A percentile compares a stretch with the other conserved stretches of the same genome.
Conservation (phyloP, 2,888 invertebrate species). For the Brachycybe producta region DNA sequence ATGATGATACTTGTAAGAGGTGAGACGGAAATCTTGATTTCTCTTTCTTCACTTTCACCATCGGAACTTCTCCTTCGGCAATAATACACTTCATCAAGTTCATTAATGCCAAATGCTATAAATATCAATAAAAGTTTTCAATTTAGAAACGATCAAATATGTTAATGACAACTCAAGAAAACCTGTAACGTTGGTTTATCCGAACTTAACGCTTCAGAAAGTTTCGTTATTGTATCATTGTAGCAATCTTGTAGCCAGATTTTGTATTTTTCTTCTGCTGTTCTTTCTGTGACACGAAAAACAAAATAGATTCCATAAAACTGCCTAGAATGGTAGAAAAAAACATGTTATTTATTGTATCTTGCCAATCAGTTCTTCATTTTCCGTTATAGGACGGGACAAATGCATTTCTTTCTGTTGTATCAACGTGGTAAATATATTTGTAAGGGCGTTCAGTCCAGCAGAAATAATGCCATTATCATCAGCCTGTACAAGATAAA, state of each 20-base stretch:
- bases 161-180: neutral
- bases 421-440: neutral
- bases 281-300: neutral
- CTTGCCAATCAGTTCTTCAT: no score
- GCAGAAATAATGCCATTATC: neutral
- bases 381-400: no score
- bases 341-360: no score
- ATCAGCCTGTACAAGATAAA: neutral
- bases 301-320: neutral
- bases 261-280: neutral
- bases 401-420: neutral
- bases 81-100: no score
- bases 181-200: neutral
- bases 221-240: neutral
- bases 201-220: neutral
- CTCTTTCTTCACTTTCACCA: no score
- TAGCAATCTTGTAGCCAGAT: neutral
- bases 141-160: neutral
- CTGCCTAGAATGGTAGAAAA: no score
- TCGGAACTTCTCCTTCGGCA: no score
- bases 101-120: no score
- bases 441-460: neutral
- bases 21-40: no score
- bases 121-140: no score
- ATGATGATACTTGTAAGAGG: no score